Conservation (phyloP, 2,888 invertebrate species). For the Steinernema carpocapsae region DNA sequence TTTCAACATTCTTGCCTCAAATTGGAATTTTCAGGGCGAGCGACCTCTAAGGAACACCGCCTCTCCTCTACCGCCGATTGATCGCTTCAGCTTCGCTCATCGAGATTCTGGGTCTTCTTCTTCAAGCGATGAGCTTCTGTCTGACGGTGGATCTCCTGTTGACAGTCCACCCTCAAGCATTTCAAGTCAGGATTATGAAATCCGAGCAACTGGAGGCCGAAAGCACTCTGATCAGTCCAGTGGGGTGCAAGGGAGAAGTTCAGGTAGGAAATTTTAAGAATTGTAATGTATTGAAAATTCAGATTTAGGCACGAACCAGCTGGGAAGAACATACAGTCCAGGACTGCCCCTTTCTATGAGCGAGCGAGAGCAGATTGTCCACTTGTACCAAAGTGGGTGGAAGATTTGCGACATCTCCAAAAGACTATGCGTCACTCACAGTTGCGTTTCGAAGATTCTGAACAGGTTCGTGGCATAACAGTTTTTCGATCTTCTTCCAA, state of each 20-base stretch:
- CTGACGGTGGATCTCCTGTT: conserved; percentile 43
- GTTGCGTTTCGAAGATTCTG: conserved; percentile 67
- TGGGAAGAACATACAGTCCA: conserved; percentile 65
- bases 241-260: conserved; percentile 50
- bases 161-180: conserved; percentile 51
- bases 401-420: conserved; percentile 68
- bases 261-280: conserved; percentile 43
- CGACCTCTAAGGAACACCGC: neutral
- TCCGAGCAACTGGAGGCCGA: conserved; percentile 43
- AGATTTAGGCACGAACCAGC: conserved; percentile 63
- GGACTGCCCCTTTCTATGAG: conserved; percentile 66
- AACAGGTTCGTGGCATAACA: conserved; percentile 51
- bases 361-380: conserved; percentile 65
- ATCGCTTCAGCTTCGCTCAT: conserved; percentile 31
- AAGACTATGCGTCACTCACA: conserved; percentile 65
- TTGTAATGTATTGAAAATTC: neutral
- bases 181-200: conserved; percentile 43
- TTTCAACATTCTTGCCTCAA: neutral
- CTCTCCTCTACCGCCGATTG: conserved; percentile 38
- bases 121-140: conserved; percentile 35
- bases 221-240: conserved; percentile 47
- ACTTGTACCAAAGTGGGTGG: conserved; percentile 64
- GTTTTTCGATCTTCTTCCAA: neutral
- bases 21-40: conserved; percentile 14
- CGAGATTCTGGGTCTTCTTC: conserved; percentile 15